Percentiles rank a stretch among this genome's conserved stretches.
phyloP scores from a whole-genome alignment of 1,140 invertebrate genomes.

The Venturia canescens region DNA sequence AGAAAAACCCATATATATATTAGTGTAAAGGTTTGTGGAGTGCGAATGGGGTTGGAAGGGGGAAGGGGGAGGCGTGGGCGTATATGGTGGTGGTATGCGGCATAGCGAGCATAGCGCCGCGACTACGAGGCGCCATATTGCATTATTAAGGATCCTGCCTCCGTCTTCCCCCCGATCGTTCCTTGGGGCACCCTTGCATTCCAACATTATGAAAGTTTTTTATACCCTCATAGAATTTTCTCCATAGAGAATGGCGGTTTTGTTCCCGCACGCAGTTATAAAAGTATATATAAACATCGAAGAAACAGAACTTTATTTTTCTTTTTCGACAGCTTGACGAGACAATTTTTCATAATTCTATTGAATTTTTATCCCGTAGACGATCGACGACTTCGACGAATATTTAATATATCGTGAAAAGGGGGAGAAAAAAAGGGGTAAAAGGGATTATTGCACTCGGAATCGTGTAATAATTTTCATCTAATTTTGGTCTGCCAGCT shows the following conservation, averaged over 20 bases:
- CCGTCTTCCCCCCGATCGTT: constrained; percentile 12
- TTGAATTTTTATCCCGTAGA: no score
- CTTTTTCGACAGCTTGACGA: no score
- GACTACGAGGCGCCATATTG: constrained; percentile 73
- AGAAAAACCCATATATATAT: background rate
- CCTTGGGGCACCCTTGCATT: constrained; percentile 65
- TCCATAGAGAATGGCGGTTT: constrained; percentile 8
- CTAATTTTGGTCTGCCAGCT: no score
- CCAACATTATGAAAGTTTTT: constrained; percentile 76
- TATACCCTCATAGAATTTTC: constrained; percentile 52
- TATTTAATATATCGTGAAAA: no score
- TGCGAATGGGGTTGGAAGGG: constrained; percentile 49
- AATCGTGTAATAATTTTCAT: no score
- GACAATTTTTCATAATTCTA: no score
- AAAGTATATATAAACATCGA: background rate
- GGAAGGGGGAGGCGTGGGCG: constrained; percentile 58
- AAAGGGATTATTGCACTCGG: no score
- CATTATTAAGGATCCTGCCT: constrained; percentile 73
- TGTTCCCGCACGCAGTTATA: constrained; percentile 27
- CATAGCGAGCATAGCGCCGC: constrained; percentile 73
- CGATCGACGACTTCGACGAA: no score
- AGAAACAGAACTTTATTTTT: background rate
- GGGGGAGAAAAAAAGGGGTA: no score
- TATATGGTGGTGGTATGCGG: constrained; percentile 72
- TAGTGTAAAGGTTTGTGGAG: constrained; percentile 23